These are phyloP conservation scores for Vanessa atalanta DNA, from an alignment of 1,140 invertebrate species.

Conservation along the genomic window DNA sequence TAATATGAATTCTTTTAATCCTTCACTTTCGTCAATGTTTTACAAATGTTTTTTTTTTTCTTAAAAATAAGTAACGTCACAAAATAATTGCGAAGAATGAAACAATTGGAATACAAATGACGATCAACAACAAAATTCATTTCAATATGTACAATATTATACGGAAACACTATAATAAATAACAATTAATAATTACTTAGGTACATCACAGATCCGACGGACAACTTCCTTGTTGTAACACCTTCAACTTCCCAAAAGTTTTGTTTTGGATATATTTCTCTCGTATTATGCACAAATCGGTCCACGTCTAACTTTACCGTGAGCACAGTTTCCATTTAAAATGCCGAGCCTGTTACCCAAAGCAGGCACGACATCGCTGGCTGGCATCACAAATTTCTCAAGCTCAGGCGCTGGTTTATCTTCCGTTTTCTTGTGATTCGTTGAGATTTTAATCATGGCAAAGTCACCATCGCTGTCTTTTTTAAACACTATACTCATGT, in stretches of 20 bases:
- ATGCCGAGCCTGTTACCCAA: conserved; percentile 33
- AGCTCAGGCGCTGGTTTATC: neutral
- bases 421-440: conserved; percentile 21
- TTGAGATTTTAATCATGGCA: conserved; percentile 31
- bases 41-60: too few relatives aligned
- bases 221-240: too few relatives aligned
- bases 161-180: too few relatives aligned
- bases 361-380: conserved; percentile 29
- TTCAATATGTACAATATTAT: too few relatives aligned
- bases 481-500: conserved; percentile 32
- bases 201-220: too few relatives aligned
- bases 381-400: conserved; percentile 16
- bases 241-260: neutral
- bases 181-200: too few relatives aligned
- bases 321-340: conserved; percentile 31
- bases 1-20: too few relatives aligned
- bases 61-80: too few relatives aligned
- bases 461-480: conserved; percentile 23
- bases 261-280: neutral
- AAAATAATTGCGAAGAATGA: too few relatives aligned
- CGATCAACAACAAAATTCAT: too few relatives aligned
- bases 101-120: too few relatives aligned
- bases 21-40: too few relatives aligned
- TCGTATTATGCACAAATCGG: conserved; percentile 20
- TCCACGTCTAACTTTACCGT: conserved; percentile 35